A percentile compares a stretch with the other conserved stretches of the same genome.
phyloP scores from a whole-genome alignment of 2,888 invertebrate genomes.

The Cremastinae sp. region DNA sequence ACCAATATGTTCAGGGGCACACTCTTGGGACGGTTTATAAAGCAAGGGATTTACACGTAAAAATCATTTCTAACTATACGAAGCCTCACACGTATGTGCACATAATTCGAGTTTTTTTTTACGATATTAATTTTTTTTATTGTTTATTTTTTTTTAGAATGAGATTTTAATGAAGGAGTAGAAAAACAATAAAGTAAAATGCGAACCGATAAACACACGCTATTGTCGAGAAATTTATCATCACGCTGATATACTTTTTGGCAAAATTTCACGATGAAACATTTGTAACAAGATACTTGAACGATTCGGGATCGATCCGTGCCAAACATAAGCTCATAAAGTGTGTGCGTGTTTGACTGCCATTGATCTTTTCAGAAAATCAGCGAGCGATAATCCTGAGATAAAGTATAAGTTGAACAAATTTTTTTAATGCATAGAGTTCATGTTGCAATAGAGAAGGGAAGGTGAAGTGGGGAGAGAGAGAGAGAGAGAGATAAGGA shows the following conservation, averaged over 20 bases:
- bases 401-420: constrained; percentile 12
- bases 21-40: constrained; percentile 4
- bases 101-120: not conserved
- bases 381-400: constrained; percentile 36
- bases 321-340: constrained; percentile 39
- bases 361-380: constrained; percentile 53
- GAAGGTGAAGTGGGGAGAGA: not conserved
- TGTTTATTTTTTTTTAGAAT: not conserved
- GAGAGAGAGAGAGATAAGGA: constrained; percentile 17
- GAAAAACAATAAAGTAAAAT: not conserved
- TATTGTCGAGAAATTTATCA: constrained; percentile 9
- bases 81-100: too few species aligned
- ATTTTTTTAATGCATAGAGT: constrained; percentile 29
- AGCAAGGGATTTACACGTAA: constrained; percentile 2
- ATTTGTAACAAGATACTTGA: constrained; percentile 3
- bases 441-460: constrained; percentile 24
- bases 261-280: constrained; percentile 29
- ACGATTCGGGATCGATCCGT: constrained; percentile 23
- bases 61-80: constrained; percentile 1
- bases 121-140: not conserved
- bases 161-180: not conserved
- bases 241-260: constrained; percentile 23
- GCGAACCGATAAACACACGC: constrained; percentile 14
- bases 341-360: constrained; percentile 34
- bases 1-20: constrained; percentile 18